Evolutionary conservation across 2,113 vertebrate species (phyloP).

Genomic region (Neopipo cinnamomea): DNA sequence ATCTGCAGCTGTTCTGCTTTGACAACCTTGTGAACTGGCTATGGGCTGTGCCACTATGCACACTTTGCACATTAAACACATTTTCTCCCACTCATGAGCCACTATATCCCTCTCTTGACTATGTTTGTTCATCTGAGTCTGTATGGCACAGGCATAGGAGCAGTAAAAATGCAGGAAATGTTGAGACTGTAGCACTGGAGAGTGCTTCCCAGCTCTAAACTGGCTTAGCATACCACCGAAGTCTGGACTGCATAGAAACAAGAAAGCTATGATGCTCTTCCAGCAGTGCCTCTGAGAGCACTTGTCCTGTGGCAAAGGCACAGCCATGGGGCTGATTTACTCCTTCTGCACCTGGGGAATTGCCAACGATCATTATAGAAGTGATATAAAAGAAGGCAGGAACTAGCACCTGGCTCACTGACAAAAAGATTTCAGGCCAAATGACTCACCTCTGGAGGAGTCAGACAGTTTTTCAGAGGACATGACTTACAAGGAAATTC

Average conservation of each 20-base stretch:
- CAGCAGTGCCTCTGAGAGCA: not conserved
- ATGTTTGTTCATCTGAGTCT: not conserved
- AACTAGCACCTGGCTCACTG: conserved; percentile 6
- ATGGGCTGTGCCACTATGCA: not conserved
- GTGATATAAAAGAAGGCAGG: conserved; percentile 1
- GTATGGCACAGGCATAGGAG: not conserved
- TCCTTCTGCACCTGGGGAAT: not conserved
- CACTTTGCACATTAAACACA: not conserved
- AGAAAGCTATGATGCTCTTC: not conserved
- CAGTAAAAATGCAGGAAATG: not conserved
- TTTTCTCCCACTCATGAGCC: not conserved
- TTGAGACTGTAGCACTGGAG: not conserved
- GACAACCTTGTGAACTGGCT: not conserved
- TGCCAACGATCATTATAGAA: not conserved
- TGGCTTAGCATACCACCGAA: not conserved
- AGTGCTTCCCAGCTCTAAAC: not conserved
- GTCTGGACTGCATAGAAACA: not conserved
- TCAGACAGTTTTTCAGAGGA: conserved; percentile 41
- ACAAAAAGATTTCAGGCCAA: conserved; percentile 42
- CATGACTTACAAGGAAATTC: conserved; percentile 21
- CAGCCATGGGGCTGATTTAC: not conserved
- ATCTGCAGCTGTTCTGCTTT: not conserved
- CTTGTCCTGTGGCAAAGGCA: not conserved
- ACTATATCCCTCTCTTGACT: not conserved
- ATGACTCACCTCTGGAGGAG: conserved; percentile 52